Conservation (phyloP, 1,140 invertebrate genomes). For the Drosophila pallidifrons region DNA sequence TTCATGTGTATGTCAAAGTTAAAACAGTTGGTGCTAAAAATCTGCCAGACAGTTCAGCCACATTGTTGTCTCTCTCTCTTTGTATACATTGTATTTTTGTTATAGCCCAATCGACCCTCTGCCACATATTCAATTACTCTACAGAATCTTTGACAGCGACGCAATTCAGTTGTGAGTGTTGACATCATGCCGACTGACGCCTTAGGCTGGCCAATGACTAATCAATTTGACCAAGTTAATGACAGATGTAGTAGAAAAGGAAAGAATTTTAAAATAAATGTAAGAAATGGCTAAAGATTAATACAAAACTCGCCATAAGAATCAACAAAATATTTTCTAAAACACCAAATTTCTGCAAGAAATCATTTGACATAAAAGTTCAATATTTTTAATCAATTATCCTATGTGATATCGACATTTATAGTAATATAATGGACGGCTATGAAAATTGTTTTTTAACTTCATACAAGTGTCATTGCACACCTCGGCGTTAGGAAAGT, state of each 20-base stretch:
- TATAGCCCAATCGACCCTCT: slow-evolving; percentile 9
- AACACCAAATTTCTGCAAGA: no score
- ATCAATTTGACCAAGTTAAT: not conserved
- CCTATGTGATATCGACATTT: no score
- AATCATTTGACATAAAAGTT: no score
- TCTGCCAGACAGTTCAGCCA: slow-evolving; percentile 1
- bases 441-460: no score
- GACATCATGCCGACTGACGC: slow-evolving; percentile 20
- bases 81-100: not conserved
- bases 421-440: no score
- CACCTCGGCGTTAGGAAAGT: no score
- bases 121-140: not conserved
- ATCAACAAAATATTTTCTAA: no score
- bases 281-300: no score
- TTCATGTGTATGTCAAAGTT: slow-evolving; percentile 11
- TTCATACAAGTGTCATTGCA: no score
- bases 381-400: no score
- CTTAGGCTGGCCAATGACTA: not conserved
- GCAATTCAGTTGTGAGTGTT: slow-evolving; percentile 1
- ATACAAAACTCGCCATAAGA: no score
- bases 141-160: not conserved
- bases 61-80: not conserved
- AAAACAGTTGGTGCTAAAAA: slow-evolving; percentile 4
- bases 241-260: not conserved
- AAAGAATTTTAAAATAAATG: no score